These are phyloP conservation scores for Herpetotheres cachinnans DNA, from an alignment of 2,113 vertebrate genomes.

Conservation along the genomic window DNA sequence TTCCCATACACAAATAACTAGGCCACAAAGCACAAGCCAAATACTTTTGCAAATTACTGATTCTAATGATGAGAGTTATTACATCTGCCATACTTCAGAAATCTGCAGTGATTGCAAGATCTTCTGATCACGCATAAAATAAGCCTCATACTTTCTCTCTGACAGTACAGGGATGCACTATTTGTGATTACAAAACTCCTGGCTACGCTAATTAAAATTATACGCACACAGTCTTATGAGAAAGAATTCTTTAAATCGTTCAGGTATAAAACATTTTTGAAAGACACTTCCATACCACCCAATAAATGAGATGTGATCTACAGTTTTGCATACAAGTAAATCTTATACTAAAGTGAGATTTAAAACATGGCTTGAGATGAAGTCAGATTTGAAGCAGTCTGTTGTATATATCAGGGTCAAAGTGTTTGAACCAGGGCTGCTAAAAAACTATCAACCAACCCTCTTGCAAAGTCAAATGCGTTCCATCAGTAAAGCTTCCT, in stretches of 20 bases:
- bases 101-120: neutral
- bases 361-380: neutral
- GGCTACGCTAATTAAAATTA: neutral
- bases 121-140: neutral
- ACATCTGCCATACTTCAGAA: neutral
- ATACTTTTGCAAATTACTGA: neutral
- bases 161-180: neutral
- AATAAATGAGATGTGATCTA: neutral
- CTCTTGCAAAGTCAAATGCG: neutral
- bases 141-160: neutral
- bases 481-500: too few species aligned
- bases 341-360: neutral
- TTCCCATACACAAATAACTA: neutral
- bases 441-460: neutral
- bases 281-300: neutral
- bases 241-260: neutral
- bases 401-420: neutral
- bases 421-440: neutral
- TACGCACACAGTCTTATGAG: neutral
- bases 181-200: neutral
- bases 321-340: neutral
- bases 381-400: neutral
- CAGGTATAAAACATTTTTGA: neutral
- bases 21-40: neutral
- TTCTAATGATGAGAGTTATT: neutral